phyloP scores from a whole-genome alignment of 2,113 vertebrate species.

The Cyrtonyx montezumae region DNA sequence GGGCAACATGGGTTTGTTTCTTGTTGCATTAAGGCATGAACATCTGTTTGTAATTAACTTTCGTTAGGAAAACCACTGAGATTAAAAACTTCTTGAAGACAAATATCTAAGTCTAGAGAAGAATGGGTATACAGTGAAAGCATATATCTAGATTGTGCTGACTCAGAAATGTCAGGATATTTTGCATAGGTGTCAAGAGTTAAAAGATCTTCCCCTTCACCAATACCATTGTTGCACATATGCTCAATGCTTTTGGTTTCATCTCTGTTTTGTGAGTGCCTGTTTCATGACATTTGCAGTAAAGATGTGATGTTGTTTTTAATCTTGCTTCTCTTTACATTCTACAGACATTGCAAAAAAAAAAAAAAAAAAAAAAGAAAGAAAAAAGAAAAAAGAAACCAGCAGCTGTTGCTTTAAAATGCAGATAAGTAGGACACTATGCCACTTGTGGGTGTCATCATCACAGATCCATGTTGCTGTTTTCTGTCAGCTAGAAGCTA shows the following conservation, averaged over 20 bases:
- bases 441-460: background rate
- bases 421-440: slow-evolving; percentile 45
- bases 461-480: slow-evolving; percentile 5
- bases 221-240: background rate
- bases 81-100: background rate
- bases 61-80: background rate
- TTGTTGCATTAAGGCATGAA: background rate
- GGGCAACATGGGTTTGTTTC: background rate
- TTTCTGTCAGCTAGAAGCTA: slow-evolving; percentile 46
- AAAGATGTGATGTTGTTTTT: slow-evolving; percentile 11
- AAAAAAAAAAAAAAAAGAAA: no score
- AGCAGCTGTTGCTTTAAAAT: slow-evolving; percentile 60
- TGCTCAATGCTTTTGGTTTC: background rate
- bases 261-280: background rate
- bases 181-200: background rate
- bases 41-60: background rate
- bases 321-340: slow-evolving; percentile 41
- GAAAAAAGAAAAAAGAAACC: background rate
- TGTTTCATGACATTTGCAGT: slow-evolving; percentile 11
- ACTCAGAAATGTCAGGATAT: background rate
- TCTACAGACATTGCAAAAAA: slow-evolving; percentile 29
- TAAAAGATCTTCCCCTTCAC: background rate
- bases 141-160: background rate
- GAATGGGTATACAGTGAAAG: background rate
- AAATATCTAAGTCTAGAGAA: background rate